Base-by-base conservation (phyloP, 2,888 invertebrate genomes). In the Apodemia hepburni region DNA sequence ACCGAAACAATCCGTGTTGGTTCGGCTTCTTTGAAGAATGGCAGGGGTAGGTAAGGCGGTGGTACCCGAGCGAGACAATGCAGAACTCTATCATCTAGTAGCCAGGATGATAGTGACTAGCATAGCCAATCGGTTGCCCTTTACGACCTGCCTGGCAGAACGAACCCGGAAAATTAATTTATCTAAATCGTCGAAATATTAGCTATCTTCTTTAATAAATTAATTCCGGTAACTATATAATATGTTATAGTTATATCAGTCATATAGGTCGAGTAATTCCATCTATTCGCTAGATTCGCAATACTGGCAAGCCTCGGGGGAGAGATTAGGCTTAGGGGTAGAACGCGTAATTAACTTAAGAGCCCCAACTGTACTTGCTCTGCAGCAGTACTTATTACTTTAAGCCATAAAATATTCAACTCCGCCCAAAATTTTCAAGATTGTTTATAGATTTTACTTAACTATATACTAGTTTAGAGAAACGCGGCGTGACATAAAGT, bases 281-380 rank as follows among this genome's bases (percentile, higher is more conserved):
- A 51, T 51, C 22, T 22, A 18, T 18, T 51, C 51, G 11, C 51
- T 51, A 3, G 12, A 51, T 11, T 17, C 51, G 22, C 51, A 51
- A 51, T 22, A 51, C 51, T 5, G 51, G 22, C 11, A 22, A 49
- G 51, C 22, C 51, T 22, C 51, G 22, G 5, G 51, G 22, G 51
- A 51, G 51, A 51, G n/a, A 51, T 51, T 51, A 51, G 51, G 51
- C 22, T 51, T 51, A 51, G 51, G 51, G 51, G 8, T 51, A 51
- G 18, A 22, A 22, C 18, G 22, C 51, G 51, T 51, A 51, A 51
- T 51, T 51, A 51, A 51, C 51, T 51, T 17, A 51, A 51, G 51
- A 51, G 22, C 9, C 51, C 22, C 22, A 51, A 51, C 51, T 47
- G 47, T 17, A 17, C 18, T 51, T 22, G 51, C 11, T 38, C 38